phyloP scores from a whole-genome alignment of 2,888 invertebrate species.

The Liopterus haemorrhoidalis region DNA sequence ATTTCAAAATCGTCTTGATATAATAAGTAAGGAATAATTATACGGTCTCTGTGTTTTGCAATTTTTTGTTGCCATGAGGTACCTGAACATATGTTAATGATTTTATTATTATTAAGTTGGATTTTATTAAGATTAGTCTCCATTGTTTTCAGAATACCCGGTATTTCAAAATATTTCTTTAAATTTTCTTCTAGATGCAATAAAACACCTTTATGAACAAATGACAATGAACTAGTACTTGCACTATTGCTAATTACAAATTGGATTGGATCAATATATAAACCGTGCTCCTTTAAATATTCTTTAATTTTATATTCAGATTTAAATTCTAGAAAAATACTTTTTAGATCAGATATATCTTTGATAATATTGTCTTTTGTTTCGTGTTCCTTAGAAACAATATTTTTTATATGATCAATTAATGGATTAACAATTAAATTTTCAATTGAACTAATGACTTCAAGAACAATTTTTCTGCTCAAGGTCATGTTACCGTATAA shows the following conservation, averaged over 20 bases:
- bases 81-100: slow-evolving; percentile 1
- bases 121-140: neutral
- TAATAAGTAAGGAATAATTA: slow-evolving; percentile 16
- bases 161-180: neutral
- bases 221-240: neutral
- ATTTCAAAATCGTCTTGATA: slow-evolving; percentile 27
- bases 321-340: neutral
- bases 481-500: slow-evolving; percentile 1
- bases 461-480: slow-evolving; percentile 2
- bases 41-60: neutral
- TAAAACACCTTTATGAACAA: neutral
- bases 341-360: neutral
- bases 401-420: neutral
- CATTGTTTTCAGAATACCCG: slow-evolving; percentile 1
- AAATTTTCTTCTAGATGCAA: slow-evolving; percentile 5
- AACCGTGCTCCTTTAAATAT: slow-evolving; percentile 1
- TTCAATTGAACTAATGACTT: neutral
- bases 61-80: neutral
- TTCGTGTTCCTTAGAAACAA: neutral
- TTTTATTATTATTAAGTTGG: neutral
- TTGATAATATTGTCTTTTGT: neutral
- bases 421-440: neutral
- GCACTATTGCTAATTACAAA: neutral
- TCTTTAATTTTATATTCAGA: slow-evolving; percentile 5
- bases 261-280: slow-evolving; percentile 1